Evolutionary conservation across 2,888 invertebrate genomes (phyloP).

Genomic region (Dryococelus australis): DNA sequence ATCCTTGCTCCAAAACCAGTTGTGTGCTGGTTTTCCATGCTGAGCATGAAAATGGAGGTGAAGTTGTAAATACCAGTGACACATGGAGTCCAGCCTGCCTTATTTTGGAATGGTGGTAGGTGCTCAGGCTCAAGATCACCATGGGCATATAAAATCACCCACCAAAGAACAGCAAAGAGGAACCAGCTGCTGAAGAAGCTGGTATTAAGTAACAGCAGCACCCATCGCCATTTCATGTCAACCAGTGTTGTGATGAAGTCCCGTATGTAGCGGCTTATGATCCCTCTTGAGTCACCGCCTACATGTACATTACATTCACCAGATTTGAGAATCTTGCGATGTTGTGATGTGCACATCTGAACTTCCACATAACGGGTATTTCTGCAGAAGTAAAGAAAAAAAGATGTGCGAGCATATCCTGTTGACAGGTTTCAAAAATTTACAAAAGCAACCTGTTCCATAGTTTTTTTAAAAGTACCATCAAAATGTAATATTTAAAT

Average conservation of each 20-base stretch:
- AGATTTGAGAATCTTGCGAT: constrained; percentile 5
- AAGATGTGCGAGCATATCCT: too few relatives aligned
- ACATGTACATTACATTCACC: background rate
- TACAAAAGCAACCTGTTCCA: too few relatives aligned
- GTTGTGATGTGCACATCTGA: background rate
- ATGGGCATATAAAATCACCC: constrained; percentile 75
- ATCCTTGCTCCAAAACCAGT: constrained; percentile 85
- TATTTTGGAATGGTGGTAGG: constrained; percentile 48
- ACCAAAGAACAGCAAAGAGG: constrained; percentile 80
- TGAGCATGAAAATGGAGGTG: constrained; percentile 75
- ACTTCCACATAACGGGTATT: constrained; percentile 17
- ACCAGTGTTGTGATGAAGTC: constrained; percentile 64
- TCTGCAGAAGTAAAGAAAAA: background rate
- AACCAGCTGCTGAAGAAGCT: constrained; percentile 79
- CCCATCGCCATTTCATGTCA: constrained; percentile 78
- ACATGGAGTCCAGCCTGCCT: constrained; percentile 58
- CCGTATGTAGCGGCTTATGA: background rate
- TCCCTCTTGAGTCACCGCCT: background rate
- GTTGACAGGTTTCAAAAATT: too few relatives aligned
- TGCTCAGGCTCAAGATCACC: constrained; percentile 76
- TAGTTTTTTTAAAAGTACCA: too few relatives aligned
- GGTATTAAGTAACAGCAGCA: constrained; percentile 68
- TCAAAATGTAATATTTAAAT: too few relatives aligned
- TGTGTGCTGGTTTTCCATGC: constrained; percentile 86
- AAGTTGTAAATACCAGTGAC: constrained; percentile 63